Conservation (phyloP, 2,888 invertebrate genomes). For the Sialis fuliginosa region DNA sequence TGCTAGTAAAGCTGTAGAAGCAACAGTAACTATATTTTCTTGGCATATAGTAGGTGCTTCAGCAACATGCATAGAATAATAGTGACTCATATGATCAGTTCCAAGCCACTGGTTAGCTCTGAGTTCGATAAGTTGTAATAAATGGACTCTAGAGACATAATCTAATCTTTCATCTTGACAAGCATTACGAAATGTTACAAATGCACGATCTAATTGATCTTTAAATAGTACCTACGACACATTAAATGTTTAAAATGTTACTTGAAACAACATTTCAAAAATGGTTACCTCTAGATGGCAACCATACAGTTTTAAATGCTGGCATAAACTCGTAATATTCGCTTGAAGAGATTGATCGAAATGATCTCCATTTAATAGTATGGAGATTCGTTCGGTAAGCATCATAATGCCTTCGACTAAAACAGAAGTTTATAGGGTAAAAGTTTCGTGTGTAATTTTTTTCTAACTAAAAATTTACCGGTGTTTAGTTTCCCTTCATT, state of each 20-base stretch:
- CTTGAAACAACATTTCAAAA: background rate
- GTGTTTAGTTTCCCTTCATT: constrained; percentile 25
- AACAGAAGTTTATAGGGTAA: constrained; percentile 17
- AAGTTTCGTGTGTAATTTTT: background rate
- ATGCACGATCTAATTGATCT: constrained; percentile 70
- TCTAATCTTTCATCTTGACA: constrained; percentile 77
- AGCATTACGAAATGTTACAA: constrained; percentile 75
- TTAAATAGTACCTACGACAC: constrained; percentile 41
- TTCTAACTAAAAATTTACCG: constrained; percentile 16
- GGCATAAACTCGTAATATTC: constrained; percentile 59
- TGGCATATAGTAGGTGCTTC: constrained; percentile 17
- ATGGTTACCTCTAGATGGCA: constrained; percentile 47
- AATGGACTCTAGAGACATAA: constrained; percentile 66
- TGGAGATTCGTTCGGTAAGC: constrained; percentile 65
- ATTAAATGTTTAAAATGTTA: background rate
- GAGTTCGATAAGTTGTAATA: constrained; percentile 84
- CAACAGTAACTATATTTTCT: constrained; percentile 31
- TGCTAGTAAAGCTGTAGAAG: constrained; percentile 39
- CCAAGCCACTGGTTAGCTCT: constrained; percentile 84
- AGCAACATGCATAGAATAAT: constrained; percentile 47
- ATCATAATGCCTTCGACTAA: constrained; percentile 67
- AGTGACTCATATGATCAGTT: constrained; percentile 66
- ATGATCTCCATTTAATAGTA: constrained; percentile 55
- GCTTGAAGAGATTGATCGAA: constrained; percentile 45
- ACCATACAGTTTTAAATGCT: constrained; percentile 64